phyloP scores from a whole-genome alignment of 2,797 vertebrate species.

The Gadopsis marmoratus region DNA sequence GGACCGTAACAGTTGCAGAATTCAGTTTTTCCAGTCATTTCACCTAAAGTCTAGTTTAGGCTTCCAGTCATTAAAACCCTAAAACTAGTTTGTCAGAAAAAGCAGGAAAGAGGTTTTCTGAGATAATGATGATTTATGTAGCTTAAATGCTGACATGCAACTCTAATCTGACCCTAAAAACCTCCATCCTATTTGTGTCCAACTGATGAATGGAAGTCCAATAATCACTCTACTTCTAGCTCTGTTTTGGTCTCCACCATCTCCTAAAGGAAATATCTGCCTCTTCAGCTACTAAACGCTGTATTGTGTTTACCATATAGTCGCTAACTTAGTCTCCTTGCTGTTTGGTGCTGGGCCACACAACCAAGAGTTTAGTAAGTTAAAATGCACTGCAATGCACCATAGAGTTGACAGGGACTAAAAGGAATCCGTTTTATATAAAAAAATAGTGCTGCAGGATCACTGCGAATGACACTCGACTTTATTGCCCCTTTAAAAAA shows the following conservation, averaged over 20 bases:
- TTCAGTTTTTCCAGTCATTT: conserved; percentile 15
- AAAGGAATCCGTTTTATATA: too few species aligned
- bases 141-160: neutral
- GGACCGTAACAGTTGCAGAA: conserved; percentile 29
- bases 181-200: too few species aligned
- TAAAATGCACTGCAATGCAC: too few species aligned
- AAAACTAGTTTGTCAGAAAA: neutral
- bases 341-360: neutral
- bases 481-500: too few species aligned
- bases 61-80: conserved; percentile 9
- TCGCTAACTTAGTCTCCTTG: neutral
- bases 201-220: neutral
- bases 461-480: too few species aligned
- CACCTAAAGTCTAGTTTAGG: neutral
- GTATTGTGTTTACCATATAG: neutral
- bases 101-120: neutral
- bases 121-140: neutral
- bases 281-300: neutral
- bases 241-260: neutral
- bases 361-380: too few species aligned
- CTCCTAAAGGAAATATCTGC: neutral
- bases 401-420: neutral
- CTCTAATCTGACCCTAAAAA: neutral
- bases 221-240: neutral
- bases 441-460: too few species aligned